Percentiles rank a stretch among this genome's conserved stretches.
Conservation (phyloP, 1,140 invertebrate genomes). For the Drosophila yakuba region DNA sequence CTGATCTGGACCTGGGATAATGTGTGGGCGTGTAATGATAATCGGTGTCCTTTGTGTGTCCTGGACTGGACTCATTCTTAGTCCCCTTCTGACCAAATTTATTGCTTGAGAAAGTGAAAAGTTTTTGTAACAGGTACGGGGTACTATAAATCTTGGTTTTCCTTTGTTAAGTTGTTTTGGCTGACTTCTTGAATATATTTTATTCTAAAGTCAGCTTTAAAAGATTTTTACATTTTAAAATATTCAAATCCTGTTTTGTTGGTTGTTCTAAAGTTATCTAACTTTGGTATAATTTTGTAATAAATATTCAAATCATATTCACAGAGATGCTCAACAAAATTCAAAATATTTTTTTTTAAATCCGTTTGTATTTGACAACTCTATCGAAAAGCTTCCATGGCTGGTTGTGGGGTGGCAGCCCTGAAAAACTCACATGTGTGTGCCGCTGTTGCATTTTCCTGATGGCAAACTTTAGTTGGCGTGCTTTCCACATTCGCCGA, state of each 20-base stretch:
- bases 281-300: too few relatives aligned
- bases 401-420: neutral
- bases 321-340: too few relatives aligned
- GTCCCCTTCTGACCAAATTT: conserved; percentile 32
- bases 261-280: too few relatives aligned
- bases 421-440: conserved; percentile 44
- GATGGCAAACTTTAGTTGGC: conserved; percentile 21
- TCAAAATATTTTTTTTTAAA: neutral
- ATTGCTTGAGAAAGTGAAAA: conserved; percentile 63
- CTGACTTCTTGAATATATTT: neutral
- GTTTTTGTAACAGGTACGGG: conserved; percentile 26
- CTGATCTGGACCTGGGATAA: conserved; percentile 34
- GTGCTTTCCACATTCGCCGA: conserved; percentile 13
- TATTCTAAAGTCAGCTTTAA: neutral
- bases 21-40: conserved; percentile 75
- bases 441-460: conserved; percentile 20
- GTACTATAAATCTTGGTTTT: conserved; percentile 3
- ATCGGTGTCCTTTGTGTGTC: conserved; percentile 36
- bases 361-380: conserved; percentile 2
- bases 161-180: neutral
- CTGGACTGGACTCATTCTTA: conserved; percentile 21
- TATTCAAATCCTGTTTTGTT: neutral
- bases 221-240: neutral
- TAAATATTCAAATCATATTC: neutral
- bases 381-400: neutral